These are phyloP conservation scores for Tillus elongatus DNA, from an alignment of 2,888 invertebrate genomes.

Conservation along the genomic window DNA sequence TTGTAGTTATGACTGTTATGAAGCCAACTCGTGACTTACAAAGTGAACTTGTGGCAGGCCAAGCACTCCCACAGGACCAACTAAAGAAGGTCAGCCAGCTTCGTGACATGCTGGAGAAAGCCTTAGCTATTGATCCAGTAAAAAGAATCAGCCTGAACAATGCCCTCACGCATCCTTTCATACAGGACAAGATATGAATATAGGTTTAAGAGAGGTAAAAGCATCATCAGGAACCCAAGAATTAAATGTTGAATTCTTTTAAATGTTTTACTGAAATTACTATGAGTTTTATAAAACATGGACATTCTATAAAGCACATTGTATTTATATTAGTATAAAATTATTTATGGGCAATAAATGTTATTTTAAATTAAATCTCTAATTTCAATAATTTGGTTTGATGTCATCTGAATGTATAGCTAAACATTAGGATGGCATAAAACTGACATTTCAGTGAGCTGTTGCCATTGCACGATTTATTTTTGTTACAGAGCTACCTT, in stretches of 20 bases:
- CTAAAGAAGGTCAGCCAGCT: conserved; percentile 85
- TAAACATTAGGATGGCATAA: too few species aligned
- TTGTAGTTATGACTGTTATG: conserved; percentile 89
- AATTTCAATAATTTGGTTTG: too few species aligned
- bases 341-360: neutral
- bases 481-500: conserved; percentile 2
- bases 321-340: too few species aligned
- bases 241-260: conserved; percentile 9
- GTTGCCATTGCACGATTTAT: neutral
- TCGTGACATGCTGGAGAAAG: conserved; percentile 84
- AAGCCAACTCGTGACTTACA: conserved; percentile 78
- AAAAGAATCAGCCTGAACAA: conserved; percentile 92
- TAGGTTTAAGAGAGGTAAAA: conserved; percentile 32
- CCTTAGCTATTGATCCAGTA: conserved; percentile 83
- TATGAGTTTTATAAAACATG: too few species aligned
- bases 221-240: conserved; percentile 20
- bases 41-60: conserved; percentile 79
- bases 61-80: conserved; percentile 80
- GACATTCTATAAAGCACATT: too few species aligned
- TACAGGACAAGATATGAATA: conserved; percentile 78
- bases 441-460: too few species aligned
- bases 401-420: too few species aligned
- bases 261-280: neutral
- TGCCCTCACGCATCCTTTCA: conserved; percentile 88
- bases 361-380: too few species aligned